phyloP scores from a whole-genome alignment of 2,888 invertebrate species.

The Agrotis puta region DNA sequence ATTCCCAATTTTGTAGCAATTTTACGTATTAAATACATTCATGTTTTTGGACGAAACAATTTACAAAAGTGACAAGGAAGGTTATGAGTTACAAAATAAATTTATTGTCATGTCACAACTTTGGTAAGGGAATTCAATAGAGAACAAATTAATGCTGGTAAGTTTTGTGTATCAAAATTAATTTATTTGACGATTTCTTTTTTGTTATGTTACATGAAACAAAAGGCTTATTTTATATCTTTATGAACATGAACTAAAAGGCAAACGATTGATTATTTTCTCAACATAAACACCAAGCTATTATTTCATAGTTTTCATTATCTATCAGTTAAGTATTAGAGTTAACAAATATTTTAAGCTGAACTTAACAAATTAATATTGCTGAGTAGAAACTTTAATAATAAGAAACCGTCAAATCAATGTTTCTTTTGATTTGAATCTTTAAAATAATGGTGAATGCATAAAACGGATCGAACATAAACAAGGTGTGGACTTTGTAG shows the following conservation, averaged over 20 bases:
- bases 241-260: conserved; percentile 2
- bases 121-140: conserved; percentile 70
- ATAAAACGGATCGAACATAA: conserved; percentile 27
- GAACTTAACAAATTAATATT: conserved; percentile 27
- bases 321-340: conserved; percentile 21
- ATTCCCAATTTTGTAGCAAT: conserved; percentile 74
- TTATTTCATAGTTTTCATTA: conserved; percentile 17
- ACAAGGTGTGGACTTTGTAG: conserved; percentile 39
- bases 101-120: conserved; percentile 88
- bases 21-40: conserved; percentile 64
- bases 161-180: conserved; percentile 40
- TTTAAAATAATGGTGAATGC: conserved; percentile 29
- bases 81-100: conserved; percentile 67
- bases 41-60: conserved; percentile 63
- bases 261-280: conserved; percentile 8
- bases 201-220: conserved; percentile 1
- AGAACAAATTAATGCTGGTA: conserved; percentile 43
- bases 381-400: conserved; percentile 17
- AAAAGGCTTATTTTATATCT: background rate
- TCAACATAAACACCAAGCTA: background rate
- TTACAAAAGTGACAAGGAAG: conserved; percentile 58
- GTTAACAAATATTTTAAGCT: conserved; percentile 32
- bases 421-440: conserved; percentile 18
- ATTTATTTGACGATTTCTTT: conserved; percentile 44
- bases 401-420: conserved; percentile 53